These are phyloP conservation scores for Talpa occidentalis DNA, from an alignment of 2,113 vertebrate genomes.

Conservation along the genomic window DNA sequence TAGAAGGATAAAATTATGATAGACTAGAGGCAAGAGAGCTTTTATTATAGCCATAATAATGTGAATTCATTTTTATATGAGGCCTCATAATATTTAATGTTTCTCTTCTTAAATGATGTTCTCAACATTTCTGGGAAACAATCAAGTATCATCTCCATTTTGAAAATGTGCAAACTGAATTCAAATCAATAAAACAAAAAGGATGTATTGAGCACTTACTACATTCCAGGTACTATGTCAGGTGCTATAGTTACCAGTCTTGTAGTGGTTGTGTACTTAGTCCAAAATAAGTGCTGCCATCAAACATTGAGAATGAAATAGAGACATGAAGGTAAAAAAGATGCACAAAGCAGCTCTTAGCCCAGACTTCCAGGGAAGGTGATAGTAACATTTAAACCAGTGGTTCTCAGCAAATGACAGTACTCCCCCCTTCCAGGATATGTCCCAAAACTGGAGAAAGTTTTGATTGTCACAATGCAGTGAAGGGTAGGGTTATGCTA, in stretches of 20 bases:
- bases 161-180: background rate
- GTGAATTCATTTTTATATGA: background rate
- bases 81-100: background rate
- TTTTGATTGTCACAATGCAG: background rate
- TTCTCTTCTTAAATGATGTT: background rate
- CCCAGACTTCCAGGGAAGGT: background rate
- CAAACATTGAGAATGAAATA: background rate
- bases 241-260: too few species aligned
- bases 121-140: background rate
- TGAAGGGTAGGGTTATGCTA: too few species aligned
- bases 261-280: background rate
- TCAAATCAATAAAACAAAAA: background rate
- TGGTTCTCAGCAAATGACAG: background rate
- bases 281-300: too few species aligned
- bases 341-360: background rate
- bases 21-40: background rate
- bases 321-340: background rate
- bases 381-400: background rate
- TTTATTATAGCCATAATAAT: background rate
- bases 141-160: background rate
- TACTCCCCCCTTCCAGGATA: too few species aligned
- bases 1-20: background rate
- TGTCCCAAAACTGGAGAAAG: background rate
- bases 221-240: background rate
- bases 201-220: background rate